phyloP scores from a whole-genome alignment of 2,113 vertebrate genomes.

The Xiphophorus hellerii region DNA sequence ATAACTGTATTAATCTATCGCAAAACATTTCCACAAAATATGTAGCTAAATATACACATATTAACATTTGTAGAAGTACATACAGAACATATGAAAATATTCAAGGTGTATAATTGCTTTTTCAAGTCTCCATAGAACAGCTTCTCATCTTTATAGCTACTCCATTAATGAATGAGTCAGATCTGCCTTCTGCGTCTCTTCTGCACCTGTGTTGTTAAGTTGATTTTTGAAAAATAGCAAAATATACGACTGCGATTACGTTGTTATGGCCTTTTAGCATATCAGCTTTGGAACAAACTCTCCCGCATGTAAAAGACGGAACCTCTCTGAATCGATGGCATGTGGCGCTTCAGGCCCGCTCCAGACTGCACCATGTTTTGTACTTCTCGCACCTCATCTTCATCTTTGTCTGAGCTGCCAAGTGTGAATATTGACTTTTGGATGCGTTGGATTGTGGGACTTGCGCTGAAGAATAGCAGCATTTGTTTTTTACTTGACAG shows the following conservation, averaged over 20 bases:
- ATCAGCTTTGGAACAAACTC: conserved; percentile 38
- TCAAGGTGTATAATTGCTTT: background rate
- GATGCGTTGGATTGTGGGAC: conserved; percentile 58
- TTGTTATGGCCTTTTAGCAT: conserved; percentile 47
- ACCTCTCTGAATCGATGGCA: conserved; percentile 46
- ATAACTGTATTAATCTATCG: background rate
- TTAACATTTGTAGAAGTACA: too few relatives aligned
- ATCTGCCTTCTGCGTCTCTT: conserved; percentile 34
- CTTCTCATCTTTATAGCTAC: conserved; percentile 52
- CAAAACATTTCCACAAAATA: background rate
- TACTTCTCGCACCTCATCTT: conserved; percentile 50
- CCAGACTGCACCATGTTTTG: conserved; percentile 51
- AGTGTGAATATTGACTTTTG: conserved; percentile 68
- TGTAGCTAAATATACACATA: background rate
- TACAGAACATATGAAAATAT: background rate
- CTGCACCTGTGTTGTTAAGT: conserved; percentile 39
- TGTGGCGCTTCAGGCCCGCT: conserved; percentile 43
- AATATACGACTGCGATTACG: conserved; percentile 42
- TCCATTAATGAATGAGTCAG: conserved; percentile 58
- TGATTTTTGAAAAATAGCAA: conserved; percentile 50
- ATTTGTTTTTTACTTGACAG: conserved; percentile 63
- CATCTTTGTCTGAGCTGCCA: conserved; percentile 64
- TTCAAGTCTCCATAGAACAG: background rate
- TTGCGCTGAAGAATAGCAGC: conserved; percentile 38
- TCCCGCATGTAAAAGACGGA: conserved; percentile 39